phyloP scores from a whole-genome alignment of 2,113 vertebrate species.

The Anguilla japonica region DNA sequence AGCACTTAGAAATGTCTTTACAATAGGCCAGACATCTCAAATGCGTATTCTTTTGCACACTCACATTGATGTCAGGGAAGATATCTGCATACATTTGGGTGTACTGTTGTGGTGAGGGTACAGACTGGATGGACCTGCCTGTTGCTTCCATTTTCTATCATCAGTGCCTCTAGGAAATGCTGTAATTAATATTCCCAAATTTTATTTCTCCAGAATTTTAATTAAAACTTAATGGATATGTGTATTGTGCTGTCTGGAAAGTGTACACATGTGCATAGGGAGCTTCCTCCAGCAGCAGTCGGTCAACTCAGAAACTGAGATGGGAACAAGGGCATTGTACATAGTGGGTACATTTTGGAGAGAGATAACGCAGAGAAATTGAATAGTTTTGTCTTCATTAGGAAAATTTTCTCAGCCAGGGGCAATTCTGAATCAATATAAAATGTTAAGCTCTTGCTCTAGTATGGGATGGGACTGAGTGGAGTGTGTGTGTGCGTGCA shows the following conservation, averaged over 20 bases:
- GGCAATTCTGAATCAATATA: not conserved
- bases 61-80: no score
- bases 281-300: no score
- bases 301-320: no score
- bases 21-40: no score
- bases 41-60: no score
- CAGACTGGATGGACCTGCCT: not conserved
- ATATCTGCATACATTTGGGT: not conserved
- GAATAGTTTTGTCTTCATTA: conserved; percentile 7
- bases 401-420: not conserved
- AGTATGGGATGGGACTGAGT: not conserved
- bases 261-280: not conserved
- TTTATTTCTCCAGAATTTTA: not conserved
- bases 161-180: not conserved
- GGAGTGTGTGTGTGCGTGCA: not conserved
- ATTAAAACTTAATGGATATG: not conserved
- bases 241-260: not conserved
- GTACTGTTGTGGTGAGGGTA: not conserved
- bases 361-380: not conserved
- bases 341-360: not conserved
- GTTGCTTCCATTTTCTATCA: not conserved
- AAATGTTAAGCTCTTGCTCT: not conserved
- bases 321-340: no score
- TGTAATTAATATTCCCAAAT: not conserved
- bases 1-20: no score